These are phyloP conservation scores for Rhipidura dahli DNA, from an alignment of 2,113 vertebrate genomes.

Conservation along the genomic window DNA sequence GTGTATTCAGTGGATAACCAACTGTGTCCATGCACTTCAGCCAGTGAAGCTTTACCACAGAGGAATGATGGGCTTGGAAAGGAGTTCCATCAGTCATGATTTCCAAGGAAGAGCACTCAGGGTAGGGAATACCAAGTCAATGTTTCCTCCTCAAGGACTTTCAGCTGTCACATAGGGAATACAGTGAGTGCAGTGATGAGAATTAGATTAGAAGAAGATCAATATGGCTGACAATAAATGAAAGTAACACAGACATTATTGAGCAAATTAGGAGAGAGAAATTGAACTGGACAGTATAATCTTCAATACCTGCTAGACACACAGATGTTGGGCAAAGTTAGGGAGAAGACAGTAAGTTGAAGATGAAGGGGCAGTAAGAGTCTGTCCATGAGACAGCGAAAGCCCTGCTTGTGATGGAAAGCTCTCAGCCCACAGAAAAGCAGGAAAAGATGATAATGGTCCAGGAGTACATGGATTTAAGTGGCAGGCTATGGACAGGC, in stretches of 20 bases:
- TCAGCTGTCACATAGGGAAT: conserved; percentile 54
- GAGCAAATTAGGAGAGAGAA: conserved; percentile 68
- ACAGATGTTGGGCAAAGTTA: conserved; percentile 34
- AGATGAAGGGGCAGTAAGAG: not conserved
- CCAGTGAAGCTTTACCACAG: not conserved
- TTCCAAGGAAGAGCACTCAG: not conserved
- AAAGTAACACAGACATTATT: conserved; percentile 69
- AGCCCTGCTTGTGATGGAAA: not conserved
- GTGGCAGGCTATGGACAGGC: not conserved
- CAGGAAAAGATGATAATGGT: not conserved
- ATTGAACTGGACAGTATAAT: conserved; percentile 63
- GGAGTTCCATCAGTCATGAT: conserved; percentile 8
- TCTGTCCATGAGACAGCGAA: not conserved
- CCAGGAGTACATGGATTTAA: not conserved
- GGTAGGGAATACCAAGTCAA: conserved; percentile 13
- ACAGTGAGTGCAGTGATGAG: conserved; percentile 56
- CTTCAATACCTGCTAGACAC: conserved; percentile 38
- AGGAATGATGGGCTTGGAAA: not conserved
- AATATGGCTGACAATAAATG: conserved; percentile 71
- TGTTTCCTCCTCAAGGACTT: conserved; percentile 65
- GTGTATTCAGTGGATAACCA: not conserved
- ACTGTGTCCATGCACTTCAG: not conserved
- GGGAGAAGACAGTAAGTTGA: not conserved
- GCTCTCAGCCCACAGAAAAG: not conserved
- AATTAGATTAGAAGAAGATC: conserved; percentile 72